Conservation (phyloP, 2,888 invertebrate species). For the Anaspis maculata region DNA sequence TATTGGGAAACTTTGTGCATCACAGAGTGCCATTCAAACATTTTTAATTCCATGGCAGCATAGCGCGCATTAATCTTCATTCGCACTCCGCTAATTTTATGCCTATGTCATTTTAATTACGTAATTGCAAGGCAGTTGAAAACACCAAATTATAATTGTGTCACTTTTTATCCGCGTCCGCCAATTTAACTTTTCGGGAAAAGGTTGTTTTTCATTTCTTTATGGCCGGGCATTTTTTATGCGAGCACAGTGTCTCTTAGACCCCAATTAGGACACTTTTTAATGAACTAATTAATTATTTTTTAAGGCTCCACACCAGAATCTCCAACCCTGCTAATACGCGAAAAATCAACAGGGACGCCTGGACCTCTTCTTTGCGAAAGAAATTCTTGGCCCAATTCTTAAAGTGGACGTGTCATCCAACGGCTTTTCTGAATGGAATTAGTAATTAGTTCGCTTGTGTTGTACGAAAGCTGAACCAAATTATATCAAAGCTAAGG, state of each 20-base stretch:
- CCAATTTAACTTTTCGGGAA: not conserved
- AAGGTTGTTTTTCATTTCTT: constrained; percentile 6
- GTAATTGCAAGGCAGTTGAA: constrained; percentile 18
- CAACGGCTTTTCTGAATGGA: not conserved
- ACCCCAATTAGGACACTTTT: constrained; percentile 9
- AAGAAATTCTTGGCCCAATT: not conserved
- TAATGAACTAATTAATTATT: constrained; percentile 13
- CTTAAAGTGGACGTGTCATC: constrained; percentile 1
- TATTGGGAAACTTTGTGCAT: too few species aligned
- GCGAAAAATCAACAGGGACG: too few species aligned
- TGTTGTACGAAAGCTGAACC: constrained; percentile 25
- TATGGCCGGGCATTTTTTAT: not conserved
- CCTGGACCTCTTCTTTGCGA: not conserved
- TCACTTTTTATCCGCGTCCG: constrained; percentile 2
- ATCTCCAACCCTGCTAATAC: not conserved
- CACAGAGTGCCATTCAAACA: too few species aligned
- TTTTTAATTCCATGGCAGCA: too few species aligned
- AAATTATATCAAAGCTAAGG: constrained; percentile 33
- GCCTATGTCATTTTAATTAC: constrained; percentile 22
- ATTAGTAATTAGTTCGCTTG: constrained; percentile 17
- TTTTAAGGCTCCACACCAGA: too few species aligned
- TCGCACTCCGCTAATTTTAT: constrained; percentile 16
- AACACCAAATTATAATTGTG: constrained; percentile 17
- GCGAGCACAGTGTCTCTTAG: constrained; percentile 2
- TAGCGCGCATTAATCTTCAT: constrained; percentile 26